These are phyloP conservation scores for Microctenopoma steveboyesi DNA, from an alignment of 2,797 vertebrate genomes.

Conservation along the genomic window DNA sequence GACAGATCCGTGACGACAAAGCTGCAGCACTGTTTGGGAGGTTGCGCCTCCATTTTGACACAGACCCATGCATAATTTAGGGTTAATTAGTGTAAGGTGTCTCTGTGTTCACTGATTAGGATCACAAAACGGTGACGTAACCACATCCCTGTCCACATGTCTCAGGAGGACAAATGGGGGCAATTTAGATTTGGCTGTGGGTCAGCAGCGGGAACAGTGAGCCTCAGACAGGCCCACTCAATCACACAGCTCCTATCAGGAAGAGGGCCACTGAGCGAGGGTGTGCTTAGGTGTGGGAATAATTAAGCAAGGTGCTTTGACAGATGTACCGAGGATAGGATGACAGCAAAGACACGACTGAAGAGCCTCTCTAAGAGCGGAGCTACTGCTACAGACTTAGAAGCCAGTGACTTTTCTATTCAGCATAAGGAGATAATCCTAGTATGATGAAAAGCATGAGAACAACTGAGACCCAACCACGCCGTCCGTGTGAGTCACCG, in stretches of 20 bases:
- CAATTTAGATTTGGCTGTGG: slow-evolving; percentile 47
- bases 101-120: background rate
- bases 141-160: slow-evolving; percentile 5
- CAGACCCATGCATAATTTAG: slow-evolving; percentile 15
- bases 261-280: slow-evolving; percentile 28
- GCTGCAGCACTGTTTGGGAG: background rate
- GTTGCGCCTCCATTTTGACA: background rate
- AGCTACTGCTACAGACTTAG: slow-evolving; percentile 16
- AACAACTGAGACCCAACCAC: slow-evolving; percentile 40
- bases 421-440: slow-evolving; percentile 59
- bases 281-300: slow-evolving; percentile 30
- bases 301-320: slow-evolving; percentile 62
- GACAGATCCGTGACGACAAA: background rate
- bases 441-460: slow-evolving; percentile 40
- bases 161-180: slow-evolving; percentile 41
- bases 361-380: slow-evolving; percentile 23
- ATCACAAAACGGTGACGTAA: slow-evolving; percentile 18
- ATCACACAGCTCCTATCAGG: slow-evolving; percentile 51
- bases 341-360: slow-evolving; percentile 47
- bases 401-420: slow-evolving; percentile 29
- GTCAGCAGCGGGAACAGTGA: slow-evolving; percentile 43
- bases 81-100: slow-evolving; percentile 7
- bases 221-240: slow-evolving; percentile 52
- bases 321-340: slow-evolving; percentile 61
- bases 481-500: slow-evolving; percentile 32